Evolutionary conservation across 35 echinoderm and acorn worm species (phyloP).

Genomic region (Stichopus chloronotus): DNA sequence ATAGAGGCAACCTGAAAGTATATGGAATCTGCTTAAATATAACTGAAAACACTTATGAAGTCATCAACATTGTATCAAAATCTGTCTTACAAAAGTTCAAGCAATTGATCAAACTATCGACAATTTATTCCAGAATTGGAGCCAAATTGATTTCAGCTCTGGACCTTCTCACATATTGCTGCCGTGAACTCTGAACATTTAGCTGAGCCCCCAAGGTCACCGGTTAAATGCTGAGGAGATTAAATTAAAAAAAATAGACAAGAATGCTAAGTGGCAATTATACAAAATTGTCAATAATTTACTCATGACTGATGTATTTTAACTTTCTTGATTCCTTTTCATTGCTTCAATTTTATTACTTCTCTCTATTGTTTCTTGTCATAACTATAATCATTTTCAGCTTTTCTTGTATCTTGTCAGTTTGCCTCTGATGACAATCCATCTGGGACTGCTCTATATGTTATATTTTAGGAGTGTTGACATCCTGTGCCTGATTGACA

Average conservation of each 20-base stretch:
- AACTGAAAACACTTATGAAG: not conserved
- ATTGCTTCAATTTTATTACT: too few species aligned
- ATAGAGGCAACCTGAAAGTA: not conserved
- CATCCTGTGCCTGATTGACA: too few species aligned
- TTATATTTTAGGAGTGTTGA: too few species aligned
- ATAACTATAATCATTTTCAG: too few species aligned
- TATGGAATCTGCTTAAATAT: not conserved
- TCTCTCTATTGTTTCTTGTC: too few species aligned
- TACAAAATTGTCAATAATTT: too few species aligned
- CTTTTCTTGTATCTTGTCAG: too few species aligned
- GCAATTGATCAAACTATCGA: not conserved
- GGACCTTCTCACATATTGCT: constrained; percentile 85
- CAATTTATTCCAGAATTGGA: not conserved
- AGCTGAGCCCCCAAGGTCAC: constrained; percentile 82
- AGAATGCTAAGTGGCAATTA: too few species aligned
- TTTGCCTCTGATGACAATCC: too few species aligned
- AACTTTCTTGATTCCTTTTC: too few species aligned
- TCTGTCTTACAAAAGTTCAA: not conserved
- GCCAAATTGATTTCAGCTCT: constrained; percentile 37
- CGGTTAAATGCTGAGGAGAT: constrained; percentile 71
- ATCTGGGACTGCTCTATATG: too few species aligned
- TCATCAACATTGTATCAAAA: not conserved
- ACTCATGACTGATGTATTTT: too few species aligned
- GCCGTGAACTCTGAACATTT: constrained; percentile 87
- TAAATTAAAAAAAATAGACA: not conserved